phyloP scores from a whole-genome alignment of 2,113 vertebrate species.

The Sorex fumeus region DNA sequence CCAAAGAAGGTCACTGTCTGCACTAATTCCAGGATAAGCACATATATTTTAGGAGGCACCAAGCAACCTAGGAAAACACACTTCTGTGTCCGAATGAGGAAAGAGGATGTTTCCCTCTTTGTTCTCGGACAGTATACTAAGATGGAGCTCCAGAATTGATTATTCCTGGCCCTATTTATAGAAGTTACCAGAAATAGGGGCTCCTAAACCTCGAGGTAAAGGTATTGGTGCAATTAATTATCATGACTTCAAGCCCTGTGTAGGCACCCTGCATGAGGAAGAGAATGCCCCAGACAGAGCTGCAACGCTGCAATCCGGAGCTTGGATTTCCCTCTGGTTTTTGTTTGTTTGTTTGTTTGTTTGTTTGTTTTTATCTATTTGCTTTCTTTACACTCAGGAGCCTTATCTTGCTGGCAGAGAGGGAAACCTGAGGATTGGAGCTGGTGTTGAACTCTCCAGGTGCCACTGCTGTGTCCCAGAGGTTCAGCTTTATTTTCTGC shows the following conservation, averaged over 20 bases:
- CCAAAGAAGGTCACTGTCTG: too few relatives aligned
- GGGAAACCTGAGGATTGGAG: neutral
- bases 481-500: neutral
- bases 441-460: too few relatives aligned
- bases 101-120: too few relatives aligned
- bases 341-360: too few relatives aligned
- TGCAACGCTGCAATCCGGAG: neutral
- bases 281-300: neutral
- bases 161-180: neutral
- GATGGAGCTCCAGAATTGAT: too few relatives aligned
- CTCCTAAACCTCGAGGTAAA: neutral
- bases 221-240: neutral
- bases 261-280: accelerated
- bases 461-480: neutral
- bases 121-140: too few relatives aligned
- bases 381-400: neutral
- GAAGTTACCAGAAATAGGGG: neutral
- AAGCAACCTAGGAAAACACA: too few relatives aligned
- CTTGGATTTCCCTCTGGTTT: neutral
- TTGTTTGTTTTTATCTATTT: neutral
- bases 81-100: too few relatives aligned
- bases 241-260: neutral
- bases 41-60: too few relatives aligned
- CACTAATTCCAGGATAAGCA: too few relatives aligned
- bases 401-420: neutral